Base-by-base conservation (phyloP, 2,797 vertebrate species). In the Morus bassanus region DNA sequence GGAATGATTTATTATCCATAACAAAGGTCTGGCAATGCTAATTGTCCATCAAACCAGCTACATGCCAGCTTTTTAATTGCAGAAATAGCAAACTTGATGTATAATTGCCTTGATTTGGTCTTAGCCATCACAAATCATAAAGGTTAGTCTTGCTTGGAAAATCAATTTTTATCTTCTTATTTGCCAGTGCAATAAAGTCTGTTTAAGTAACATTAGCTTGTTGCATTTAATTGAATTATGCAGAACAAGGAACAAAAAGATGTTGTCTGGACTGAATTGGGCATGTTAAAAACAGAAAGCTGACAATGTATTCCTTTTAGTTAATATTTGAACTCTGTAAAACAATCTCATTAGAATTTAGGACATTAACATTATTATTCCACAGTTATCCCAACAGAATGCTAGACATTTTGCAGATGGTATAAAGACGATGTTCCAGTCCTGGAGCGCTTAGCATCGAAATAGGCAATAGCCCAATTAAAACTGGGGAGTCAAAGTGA, bases 191-290 rank as follows among this genome's bases (percentile, higher is more conserved):
- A 94, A 57, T 79, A 85, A 73, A 85, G 78, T 95, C 60, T 67
- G 16, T 92, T 78, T 60, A 90, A 90, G 61, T 92, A 90, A 35
- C 46, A 77, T 86, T 84, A 79, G 33, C 31, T 68, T 72, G 14
- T 61, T 61, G 23, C 46, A 11, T 90, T 97, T 94, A 89, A 93
- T 76, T 80, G 79, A 92, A 78, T 96, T 91, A 63, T 7, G 35
- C 30, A 69, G 63, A 86, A 60, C 48, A 83, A 91, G 74, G 81
- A 76, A 80, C 13, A 75, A 79, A 70, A 93, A 84, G 16, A 59
- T 88, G 11, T 63, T 73, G 45, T 72, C 65, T 54, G 70, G 23
- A 78, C 81, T 88, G 83, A 78, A 84, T 6, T 11, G 8, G 8
- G 7, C 50, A 15, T 56, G 5, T 65, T 84, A 33, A 85, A 90